These are phyloP conservation scores for Galerucella nymphaeae DNA, from an alignment of 2,888 invertebrate species.

Conservation along the genomic window DNA sequence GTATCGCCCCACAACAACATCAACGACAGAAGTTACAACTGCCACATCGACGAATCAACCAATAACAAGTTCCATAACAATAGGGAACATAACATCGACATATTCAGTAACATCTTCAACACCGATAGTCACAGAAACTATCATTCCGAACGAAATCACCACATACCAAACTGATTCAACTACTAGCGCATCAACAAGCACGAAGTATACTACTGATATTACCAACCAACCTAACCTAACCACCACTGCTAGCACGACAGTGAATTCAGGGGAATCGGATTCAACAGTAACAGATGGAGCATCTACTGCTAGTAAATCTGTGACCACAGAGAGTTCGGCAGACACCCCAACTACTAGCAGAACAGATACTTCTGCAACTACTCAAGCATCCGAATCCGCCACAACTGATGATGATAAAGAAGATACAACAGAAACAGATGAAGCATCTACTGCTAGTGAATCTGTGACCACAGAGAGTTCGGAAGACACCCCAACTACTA, in stretches of 20 bases:
- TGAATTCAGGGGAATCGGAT: too few relatives aligned
- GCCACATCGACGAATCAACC: background rate
- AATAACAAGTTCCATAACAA: background rate
- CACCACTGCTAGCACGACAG: background rate
- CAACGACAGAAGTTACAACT: background rate
- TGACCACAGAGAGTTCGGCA: too few relatives aligned
- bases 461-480: too few relatives aligned
- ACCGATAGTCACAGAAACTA: background rate
- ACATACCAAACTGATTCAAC: background rate
- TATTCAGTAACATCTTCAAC: background rate
- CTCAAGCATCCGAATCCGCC: too few relatives aligned
- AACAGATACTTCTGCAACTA: too few relatives aligned
- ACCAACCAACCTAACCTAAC: background rate
- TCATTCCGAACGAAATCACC: background rate
- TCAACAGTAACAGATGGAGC: too few relatives aligned
- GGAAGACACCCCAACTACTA: too few relatives aligned
- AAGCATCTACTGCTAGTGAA: too few relatives aligned
- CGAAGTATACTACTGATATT: background rate
- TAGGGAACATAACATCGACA: background rate
- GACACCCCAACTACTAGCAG: too few relatives aligned
- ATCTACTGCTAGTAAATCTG: background rate
- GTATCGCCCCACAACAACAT: background rate
- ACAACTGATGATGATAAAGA: too few relatives aligned
- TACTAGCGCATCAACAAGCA: background rate
- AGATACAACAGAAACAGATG: too few relatives aligned